Conservation (phyloP, 2,113 vertebrate genomes). For the Aplodontia rufa region DNA sequence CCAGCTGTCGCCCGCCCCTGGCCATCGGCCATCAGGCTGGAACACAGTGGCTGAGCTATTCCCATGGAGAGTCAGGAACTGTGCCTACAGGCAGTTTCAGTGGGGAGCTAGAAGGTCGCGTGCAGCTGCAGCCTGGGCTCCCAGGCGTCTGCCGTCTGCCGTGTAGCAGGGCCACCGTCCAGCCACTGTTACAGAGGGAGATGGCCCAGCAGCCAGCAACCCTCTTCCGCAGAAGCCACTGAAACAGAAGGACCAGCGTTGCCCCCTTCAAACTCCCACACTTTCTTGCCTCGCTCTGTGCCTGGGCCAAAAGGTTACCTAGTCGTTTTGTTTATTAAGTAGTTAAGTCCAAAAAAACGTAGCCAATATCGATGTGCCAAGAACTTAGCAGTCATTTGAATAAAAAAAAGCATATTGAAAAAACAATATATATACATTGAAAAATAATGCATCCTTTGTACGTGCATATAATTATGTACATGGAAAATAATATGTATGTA, state of each 20-base stretch:
- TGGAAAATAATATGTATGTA: not conserved
- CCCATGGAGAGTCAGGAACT: not conserved
- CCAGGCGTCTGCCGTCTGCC: not conserved
- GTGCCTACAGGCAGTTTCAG: not conserved
- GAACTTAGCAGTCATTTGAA: not conserved
- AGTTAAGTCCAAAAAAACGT: not conserved
- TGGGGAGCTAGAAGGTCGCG: no score
- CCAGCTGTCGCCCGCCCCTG: not conserved
- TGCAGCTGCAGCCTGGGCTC: not conserved
- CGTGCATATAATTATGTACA: not conserved
- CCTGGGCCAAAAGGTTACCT: not conserved
- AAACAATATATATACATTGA: not conserved
- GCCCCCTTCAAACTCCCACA: not conserved
- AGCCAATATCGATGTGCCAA: not conserved
- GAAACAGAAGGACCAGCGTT: not conserved
- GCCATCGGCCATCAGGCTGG: accelerated
- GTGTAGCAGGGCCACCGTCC: no score
- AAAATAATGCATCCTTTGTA: not conserved
- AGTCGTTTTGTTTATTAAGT: not conserved
- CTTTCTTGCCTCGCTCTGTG: not conserved
- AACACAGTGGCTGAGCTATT: not conserved
- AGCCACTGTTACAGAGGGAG: no score
- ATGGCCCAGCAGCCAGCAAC: not conserved
- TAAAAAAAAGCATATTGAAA: not conserved
- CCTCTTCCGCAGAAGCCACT: not conserved